phyloP scores from a whole-genome alignment of 1,140 invertebrate species.

The Bombus waltoni region DNA sequence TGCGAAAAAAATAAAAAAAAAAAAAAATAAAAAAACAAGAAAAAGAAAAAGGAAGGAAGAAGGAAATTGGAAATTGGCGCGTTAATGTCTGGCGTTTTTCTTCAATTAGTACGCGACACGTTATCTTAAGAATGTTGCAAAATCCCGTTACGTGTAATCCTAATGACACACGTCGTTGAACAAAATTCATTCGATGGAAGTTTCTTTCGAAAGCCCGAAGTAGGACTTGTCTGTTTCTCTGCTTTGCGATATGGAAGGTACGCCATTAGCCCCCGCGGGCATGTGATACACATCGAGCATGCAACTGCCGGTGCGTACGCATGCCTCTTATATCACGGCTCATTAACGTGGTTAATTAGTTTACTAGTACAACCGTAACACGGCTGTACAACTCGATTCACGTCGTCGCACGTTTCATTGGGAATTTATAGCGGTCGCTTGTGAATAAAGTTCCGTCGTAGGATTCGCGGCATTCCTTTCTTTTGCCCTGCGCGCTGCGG shows the following conservation, averaged over 20 bases:
- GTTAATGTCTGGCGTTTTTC: slow-evolving; percentile 3
- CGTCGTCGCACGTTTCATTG: slow-evolving; percentile 41
- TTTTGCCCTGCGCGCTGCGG: too few relatives aligned
- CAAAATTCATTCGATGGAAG: background rate
- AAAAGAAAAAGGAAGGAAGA: too few relatives aligned
- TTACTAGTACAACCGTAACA: slow-evolving; percentile 55
- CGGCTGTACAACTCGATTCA: slow-evolving; percentile 35
- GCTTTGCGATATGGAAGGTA: background rate
- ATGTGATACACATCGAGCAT: slow-evolving; percentile 34
- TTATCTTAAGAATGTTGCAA: too few relatives aligned
- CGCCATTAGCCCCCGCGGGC: slow-evolving; percentile 17
- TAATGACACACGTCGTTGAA: background rate
- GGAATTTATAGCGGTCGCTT: slow-evolving; percentile 46
- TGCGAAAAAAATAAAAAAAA: background rate
- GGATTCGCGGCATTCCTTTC: slow-evolving; percentile 14
- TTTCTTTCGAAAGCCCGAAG: slow-evolving; percentile 6
- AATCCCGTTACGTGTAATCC: slow-evolving; percentile 37
- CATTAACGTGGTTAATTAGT: slow-evolving; percentile 65
- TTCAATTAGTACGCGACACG: background rate
- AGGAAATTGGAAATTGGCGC: too few relatives aligned
- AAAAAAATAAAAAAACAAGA: background rate
- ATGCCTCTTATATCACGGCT: slow-evolving; percentile 58
- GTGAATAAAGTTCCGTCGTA: slow-evolving; percentile 23
- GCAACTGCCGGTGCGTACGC: slow-evolving; percentile 33
- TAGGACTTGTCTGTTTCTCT: background rate